Evolutionary conservation across 1,140 invertebrate species (phyloP).

Genomic region (Pseudomyrmex dendroicus): DNA sequence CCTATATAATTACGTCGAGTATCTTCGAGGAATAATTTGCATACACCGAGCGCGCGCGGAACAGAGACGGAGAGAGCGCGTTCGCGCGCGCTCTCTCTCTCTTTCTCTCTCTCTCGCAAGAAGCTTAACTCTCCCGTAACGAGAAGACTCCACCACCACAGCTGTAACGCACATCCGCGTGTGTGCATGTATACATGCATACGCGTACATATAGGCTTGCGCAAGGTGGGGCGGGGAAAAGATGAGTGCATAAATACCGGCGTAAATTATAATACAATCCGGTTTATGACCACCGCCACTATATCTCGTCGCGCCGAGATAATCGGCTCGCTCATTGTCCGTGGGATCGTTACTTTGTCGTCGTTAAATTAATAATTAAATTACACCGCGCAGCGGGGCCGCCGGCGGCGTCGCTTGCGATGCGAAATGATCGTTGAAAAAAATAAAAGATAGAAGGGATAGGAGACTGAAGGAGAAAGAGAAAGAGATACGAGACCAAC

Average conservation of each 20-base stretch:
- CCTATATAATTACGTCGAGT: constrained; percentile 56
- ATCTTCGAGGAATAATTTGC: constrained; percentile 54
- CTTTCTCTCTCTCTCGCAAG: background rate
- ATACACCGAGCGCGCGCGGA: constrained; percentile 1
- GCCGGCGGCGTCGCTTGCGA: constrained; percentile 1
- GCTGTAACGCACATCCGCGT: too few relatives aligned
- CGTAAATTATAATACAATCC: constrained; percentile 57
- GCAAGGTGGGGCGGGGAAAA: too few relatives aligned
- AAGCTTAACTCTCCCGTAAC: constrained; percentile 29
- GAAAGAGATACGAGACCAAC: constrained; percentile 59
- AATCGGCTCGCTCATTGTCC: constrained; percentile 53
- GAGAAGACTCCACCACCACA: background rate
- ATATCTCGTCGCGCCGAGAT: constrained; percentile 32
- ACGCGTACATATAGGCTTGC: background rate
- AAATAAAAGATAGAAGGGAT: background rate
- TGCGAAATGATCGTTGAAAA: constrained; percentile 46
- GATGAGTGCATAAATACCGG: constrained; percentile 23
- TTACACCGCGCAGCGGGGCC: constrained; percentile 16
- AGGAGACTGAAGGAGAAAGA: constrained; percentile 21
- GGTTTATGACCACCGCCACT: constrained; percentile 21
- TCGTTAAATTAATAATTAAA: constrained; percentile 63
- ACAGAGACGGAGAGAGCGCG: background rate
- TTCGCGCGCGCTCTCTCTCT: background rate
- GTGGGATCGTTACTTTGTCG: constrained; percentile 55
- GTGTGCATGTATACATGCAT: background rate